These are phyloP conservation scores for Oegoconia quadripuncta DNA, from an alignment of 2,888 invertebrate species.

Conservation along the genomic window DNA sequence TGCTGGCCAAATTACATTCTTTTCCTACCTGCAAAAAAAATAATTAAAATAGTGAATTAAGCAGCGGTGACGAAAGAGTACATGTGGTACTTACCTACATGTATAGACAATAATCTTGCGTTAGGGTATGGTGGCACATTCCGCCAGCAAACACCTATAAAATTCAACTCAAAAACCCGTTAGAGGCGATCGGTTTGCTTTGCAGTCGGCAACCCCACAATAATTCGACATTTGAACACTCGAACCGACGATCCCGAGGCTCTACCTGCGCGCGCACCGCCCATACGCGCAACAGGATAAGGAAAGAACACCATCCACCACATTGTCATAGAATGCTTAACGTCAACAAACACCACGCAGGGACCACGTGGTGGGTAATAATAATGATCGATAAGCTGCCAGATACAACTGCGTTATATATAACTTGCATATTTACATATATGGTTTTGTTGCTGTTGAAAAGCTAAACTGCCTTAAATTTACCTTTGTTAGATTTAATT, in stretches of 20 bases:
- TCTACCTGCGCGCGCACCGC: conserved; percentile 54
- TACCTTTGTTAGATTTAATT: too few species aligned
- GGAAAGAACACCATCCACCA: background rate
- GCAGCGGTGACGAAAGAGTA: background rate
- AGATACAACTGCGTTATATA: too few species aligned
- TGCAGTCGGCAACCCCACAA: conserved; percentile 40
- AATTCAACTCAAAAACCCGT: too few species aligned
- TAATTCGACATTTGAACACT: conserved; percentile 48
- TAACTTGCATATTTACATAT: too few species aligned
- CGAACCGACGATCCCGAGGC: conserved; percentile 63
- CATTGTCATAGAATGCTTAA: background rate
- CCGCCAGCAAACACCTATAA: too few species aligned
- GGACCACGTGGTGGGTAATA: background rate
- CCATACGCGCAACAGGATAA: conserved; percentile 11
- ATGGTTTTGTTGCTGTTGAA: too few species aligned
- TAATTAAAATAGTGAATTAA: too few species aligned
- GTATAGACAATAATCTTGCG: too few species aligned
- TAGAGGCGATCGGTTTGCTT: background rate
- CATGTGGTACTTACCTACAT: background rate
- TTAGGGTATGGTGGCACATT: too few species aligned
- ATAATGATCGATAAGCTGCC: background rate
- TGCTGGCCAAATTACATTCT: background rate
- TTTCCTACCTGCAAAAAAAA: too few species aligned
- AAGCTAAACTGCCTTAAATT: too few species aligned
- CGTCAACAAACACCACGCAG: background rate